Conservation (phyloP, 2,888 invertebrate species). For the Lithophane socia region DNA sequence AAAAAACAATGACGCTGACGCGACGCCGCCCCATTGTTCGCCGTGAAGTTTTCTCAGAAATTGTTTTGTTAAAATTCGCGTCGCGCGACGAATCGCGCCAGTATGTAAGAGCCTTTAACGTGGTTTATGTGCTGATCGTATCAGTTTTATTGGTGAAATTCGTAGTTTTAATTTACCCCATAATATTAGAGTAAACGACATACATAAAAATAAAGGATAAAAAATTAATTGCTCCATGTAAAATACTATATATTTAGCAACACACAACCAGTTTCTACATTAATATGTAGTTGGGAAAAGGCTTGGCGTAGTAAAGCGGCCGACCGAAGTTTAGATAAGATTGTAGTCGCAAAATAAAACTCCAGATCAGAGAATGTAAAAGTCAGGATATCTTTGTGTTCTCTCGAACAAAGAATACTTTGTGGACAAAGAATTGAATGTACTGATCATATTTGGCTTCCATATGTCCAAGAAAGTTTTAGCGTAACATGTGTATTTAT, state of each 20-base stretch:
- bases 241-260: neutral
- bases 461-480: neutral
- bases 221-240: neutral
- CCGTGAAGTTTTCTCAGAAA: too few relatives aligned
- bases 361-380: neutral
- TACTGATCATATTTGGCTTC: slow-evolving; percentile 2
- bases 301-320: neutral
- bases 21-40: too few relatives aligned
- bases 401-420: slow-evolving; percentile 4
- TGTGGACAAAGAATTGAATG: slow-evolving; percentile 6
- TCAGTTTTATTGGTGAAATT: too few relatives aligned
- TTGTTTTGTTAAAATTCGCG: too few relatives aligned
- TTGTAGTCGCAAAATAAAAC: slow-evolving; percentile 10
- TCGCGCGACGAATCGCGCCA: too few relatives aligned
- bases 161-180: too few relatives aligned
- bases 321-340: slow-evolving; percentile 8
- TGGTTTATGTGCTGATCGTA: too few relatives aligned
- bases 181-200: too few relatives aligned
- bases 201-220: too few relatives aligned
- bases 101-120: too few relatives aligned
- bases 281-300: neutral
- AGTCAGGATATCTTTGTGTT: slow-evolving; percentile 1
- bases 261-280: neutral
- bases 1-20: too few relatives aligned
- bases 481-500: neutral